These are phyloP conservation scores for Plectropomus leopardus DNA, from an alignment of 2,113 vertebrate genomes.

Conservation along the genomic window DNA sequence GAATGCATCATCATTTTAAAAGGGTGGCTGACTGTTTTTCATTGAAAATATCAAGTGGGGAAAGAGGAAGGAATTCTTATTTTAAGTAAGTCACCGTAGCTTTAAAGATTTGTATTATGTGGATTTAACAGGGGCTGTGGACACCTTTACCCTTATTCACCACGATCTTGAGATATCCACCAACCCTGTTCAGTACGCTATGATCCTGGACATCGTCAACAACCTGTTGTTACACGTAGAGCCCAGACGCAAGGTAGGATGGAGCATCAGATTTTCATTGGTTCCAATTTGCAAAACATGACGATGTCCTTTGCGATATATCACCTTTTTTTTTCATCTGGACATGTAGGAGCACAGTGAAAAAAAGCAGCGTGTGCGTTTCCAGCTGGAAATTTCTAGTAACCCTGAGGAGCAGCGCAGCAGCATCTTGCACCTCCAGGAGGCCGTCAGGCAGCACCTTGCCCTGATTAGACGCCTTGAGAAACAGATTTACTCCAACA, in stretches of 20 bases:
- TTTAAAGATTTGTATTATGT: background rate
- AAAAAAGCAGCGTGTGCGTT: constrained; percentile 97
- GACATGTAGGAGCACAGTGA: constrained; percentile 94
- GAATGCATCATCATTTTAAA: background rate
- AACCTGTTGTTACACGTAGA: constrained; percentile 96
- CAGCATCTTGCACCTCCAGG: constrained; percentile 96
- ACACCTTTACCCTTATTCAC: constrained; percentile 98
- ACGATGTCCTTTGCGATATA: background rate
- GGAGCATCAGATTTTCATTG: background rate
- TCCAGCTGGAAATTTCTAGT: constrained; percentile 98
- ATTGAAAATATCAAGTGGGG: background rate
- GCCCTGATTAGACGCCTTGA: constrained; percentile 94
- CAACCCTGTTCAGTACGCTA: constrained; percentile 97
- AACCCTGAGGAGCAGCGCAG: constrained; percentile 98
- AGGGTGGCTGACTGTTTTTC: background rate
- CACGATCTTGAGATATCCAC: constrained; percentile 98
- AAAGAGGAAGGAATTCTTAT: background rate
- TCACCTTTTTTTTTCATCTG: background rate
- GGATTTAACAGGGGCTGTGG: constrained; percentile 90
- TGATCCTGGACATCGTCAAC: constrained; percentile 99
- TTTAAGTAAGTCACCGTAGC: background rate
- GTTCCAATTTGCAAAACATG: background rate
- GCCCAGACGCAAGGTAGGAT: constrained; percentile 93
- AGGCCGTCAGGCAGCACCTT: constrained; percentile 95
- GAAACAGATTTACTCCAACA: constrained; percentile 98